Evolutionary conservation across 2,888 invertebrate genomes (phyloP), one percentile per base, ranked within the genome.

Genomic region (Neelides folsomi): DNA sequence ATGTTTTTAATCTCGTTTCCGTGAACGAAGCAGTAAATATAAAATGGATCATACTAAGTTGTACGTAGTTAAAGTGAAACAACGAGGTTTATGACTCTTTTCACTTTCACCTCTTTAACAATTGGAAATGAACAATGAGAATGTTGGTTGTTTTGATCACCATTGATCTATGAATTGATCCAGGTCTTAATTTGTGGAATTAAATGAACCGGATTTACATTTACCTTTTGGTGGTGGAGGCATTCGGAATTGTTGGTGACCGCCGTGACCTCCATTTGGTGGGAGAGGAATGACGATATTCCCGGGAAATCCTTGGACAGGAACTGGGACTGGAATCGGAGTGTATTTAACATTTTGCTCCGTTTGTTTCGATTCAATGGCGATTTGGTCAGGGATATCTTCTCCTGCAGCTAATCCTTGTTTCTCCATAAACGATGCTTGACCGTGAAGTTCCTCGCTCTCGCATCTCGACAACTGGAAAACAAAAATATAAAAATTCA

Each of bases 331-430:
- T 34, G 64, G 64, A 15, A 64, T 50, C 12, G 54, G 55, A 18
- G 49, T 55, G 7, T 56, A 53, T 39, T 59, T 60, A 8, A 59
- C 56, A 12, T 55, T 35, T 13, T 53, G 53, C 27, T 51, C 59
- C 9, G 59, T 50, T 44, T 58, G 60, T 15, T 53, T 51, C 7
- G 56, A 55, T 44, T 63, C 63, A 53, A 63, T 58, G 37, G 63
- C 63, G 2, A 64, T 44, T 51, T 64, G 64, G 27, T 64, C 64
- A 2, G 62, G 59, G n/a, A 60, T 51, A 27, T 58, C 58, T 13
- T 60, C 59, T 7, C 53, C 51, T 4, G 19, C 10, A n/a, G 46
- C 40, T 10, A 59, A 43, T 37, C 63, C 63, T 51, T 62, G 62
- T 35, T 61, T 53, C 38, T 64, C 62, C 9, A 59, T 50, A 41